Evolutionary conservation across 2,797 vertebrate genomes (phyloP).

Genomic region (Remorina albescens): DNA sequence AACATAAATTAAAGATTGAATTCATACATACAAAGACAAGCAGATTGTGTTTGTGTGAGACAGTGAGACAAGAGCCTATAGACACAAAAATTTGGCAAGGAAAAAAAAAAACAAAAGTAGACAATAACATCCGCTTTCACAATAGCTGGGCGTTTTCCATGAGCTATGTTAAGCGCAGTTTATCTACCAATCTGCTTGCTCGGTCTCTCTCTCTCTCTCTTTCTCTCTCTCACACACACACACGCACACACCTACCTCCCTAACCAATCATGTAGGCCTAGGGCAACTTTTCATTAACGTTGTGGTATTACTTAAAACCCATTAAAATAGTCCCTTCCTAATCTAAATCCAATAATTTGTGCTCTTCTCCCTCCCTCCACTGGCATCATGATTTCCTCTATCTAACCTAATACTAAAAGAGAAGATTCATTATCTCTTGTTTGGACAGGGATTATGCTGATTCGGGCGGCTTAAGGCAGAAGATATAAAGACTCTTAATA

Average conservation of each 20-base stretch:
- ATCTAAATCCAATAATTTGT: conserved; percentile 87
- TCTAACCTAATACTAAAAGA: conserved; percentile 68
- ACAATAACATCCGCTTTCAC: conserved; percentile 42
- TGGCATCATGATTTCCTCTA: conserved; percentile 67
- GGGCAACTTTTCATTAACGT: conserved; percentile 79
- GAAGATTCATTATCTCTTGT: conserved; percentile 88
- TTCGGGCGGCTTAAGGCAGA: conserved; percentile 78
- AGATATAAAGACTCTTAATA: conserved; percentile 86
- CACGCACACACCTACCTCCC: conserved; percentile 24
- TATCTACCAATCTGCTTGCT: conserved; percentile 58
- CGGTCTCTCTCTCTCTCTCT: neutral
- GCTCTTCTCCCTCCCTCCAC: conserved; percentile 69
- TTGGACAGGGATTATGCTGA: conserved; percentile 87
- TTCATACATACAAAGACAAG: conserved; percentile 29
- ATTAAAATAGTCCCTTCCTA: conserved; percentile 81
- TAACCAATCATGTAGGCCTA: conserved; percentile 42
- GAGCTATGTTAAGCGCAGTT: conserved; percentile 50
- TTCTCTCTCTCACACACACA: neutral
- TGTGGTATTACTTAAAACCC: conserved; percentile 79
- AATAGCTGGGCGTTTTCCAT: conserved; percentile 45
- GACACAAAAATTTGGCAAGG: neutral
- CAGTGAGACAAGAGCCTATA: conserved; percentile 23
- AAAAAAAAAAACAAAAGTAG: conserved; percentile 2
- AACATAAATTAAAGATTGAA: conserved; percentile 45
- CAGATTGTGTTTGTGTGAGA: conserved; percentile 1